Evolutionary conservation across 1,140 invertebrate species (phyloP), one percentile per base, ranked within the genome.

Genomic region (Limonius californicus): DNA sequence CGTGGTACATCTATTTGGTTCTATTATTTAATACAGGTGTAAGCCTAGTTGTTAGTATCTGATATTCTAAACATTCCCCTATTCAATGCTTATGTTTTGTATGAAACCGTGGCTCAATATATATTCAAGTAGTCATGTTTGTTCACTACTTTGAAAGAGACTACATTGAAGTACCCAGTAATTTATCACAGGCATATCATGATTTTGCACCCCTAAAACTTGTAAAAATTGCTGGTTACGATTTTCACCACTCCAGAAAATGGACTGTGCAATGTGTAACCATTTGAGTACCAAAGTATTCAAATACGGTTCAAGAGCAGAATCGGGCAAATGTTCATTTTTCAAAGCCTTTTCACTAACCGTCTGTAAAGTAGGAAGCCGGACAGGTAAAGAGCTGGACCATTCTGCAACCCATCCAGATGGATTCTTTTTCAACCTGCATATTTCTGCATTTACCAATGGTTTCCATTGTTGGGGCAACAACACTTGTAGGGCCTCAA

Each of bases 171-270:
- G 8, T 18, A 50, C 19, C 61, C 61, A 62, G 18, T 50, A 62
- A 12, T 57, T 42, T 21, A 62, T 42, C 16, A 62, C 9, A 30
- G 61, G 61, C 15, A 57, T 47, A 57, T 62, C 61, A 21, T 27
- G 15, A 19, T 57, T 57, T 50, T 62, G 61, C 6, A 62, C 43
- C 18, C 54, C 55, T 18, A 62, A 50, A 11, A 35, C 21, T 20
- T 57, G 55, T 20, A 62, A 42, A 20, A 62, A 39, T 27, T 50
- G 19, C 18, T 47, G 23, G 54, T 53, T 54, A 42, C 30, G 12
- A 54, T 11, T 30, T n/a, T 30, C 39, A 14, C 32, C 30, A 27
- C 20, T 18, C 45, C 55, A 50, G 9, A 12, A 14, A 14, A 62
- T 47, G 8, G 54, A 50, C 27, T 30, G 30, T 1, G 47, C 55